Base-by-base conservation (phyloP, 2,113 vertebrate genomes). In the Cryptotis parvus region DNA sequence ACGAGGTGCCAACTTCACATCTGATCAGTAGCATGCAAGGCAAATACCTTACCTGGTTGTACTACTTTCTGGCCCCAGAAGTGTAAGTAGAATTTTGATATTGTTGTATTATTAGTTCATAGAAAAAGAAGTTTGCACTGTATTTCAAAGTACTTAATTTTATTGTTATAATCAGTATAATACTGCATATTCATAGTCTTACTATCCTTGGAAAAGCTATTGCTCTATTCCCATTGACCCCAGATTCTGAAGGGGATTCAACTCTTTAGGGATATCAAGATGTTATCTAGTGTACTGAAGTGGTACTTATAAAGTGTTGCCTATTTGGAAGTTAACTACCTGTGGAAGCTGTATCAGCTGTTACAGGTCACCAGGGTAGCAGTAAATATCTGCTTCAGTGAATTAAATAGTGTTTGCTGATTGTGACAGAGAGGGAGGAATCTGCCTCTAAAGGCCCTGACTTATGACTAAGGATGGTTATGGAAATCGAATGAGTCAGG, bases 251-350 rank as follows among this genome's bases (percentile, higher is more conserved):
- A 52, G 39, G 0, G 69, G 1, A 26, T 37, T n/a, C 90, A 58
- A 16, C 5, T 89, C 18, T 31, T 89, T 93, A 63, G 52, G 35
- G 31, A 5, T 49, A 84, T 81, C 20, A 74, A 75, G 26, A 14
- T 82, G 86, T 77, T 93, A 70, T 78, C 16, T 81, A 74, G 45
- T 63, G 63, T 81, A 81, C 39, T 81, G 93, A 93, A 87, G 77
- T 87, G 86, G 6, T 81, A 31, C 91, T 81, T 92, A 89, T 37
- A 85, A 93, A 75, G 73, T 66, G 29, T 45, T 77, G 31, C 18
- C 69, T 82, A 29, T 84, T 91, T 94, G 58, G 39, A 84, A 87
- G 63, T 75, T 89, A 92, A 87, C 80, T 74, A 75, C 37, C n/a
- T 92, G 37, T 84, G 81, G 65, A 89, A 92, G 84, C 14, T 87